Percentiles rank a stretch among this genome's conserved stretches.
Evolutionary conservation across 1,140 invertebrate genomes (phyloP).

Genomic region (Galleria mellonella): DNA sequence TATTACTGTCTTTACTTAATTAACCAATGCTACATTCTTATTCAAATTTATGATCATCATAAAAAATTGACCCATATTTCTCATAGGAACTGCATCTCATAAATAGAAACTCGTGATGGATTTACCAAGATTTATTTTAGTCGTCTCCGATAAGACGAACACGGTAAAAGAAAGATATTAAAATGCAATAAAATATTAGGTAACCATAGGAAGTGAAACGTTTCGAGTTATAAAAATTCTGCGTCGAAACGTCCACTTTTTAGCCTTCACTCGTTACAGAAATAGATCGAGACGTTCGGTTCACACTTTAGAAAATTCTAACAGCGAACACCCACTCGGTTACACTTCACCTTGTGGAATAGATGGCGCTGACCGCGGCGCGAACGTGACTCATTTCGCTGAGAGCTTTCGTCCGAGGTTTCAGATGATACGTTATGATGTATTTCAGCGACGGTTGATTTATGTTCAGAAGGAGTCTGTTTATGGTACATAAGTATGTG

Average conservation of each 20-base stretch:
- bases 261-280: slow-evolving; percentile 58
- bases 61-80: too few relatives aligned
- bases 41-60: too few relatives aligned
- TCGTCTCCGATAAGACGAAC: too few relatives aligned
- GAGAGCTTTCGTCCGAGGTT: slow-evolving; percentile 2
- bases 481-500: too few relatives aligned
- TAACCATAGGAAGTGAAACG: slow-evolving; percentile 48
- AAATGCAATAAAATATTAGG: slow-evolving; percentile 26
- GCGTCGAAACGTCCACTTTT: slow-evolving; percentile 30
- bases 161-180: not conserved
- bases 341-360: slow-evolving; percentile 59
- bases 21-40: too few relatives aligned
- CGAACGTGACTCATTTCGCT: slow-evolving; percentile 39
- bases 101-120: not conserved
- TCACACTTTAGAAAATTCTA: slow-evolving; percentile 64
- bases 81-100: not conserved
- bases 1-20: too few relatives aligned
- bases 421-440: too few relatives aligned
- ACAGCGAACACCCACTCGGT: slow-evolving; percentile 56
- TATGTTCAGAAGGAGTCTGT: too few relatives aligned
- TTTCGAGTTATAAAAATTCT: slow-evolving; percentile 42
- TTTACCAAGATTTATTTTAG: too few relatives aligned
- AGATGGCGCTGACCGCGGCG: slow-evolving; percentile 62
- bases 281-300: slow-evolving; percentile 66
- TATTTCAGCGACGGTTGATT: too few relatives aligned